phyloP scores from a whole-genome alignment of 1,140 invertebrate species.

The Drosophila carrolli region DNA sequence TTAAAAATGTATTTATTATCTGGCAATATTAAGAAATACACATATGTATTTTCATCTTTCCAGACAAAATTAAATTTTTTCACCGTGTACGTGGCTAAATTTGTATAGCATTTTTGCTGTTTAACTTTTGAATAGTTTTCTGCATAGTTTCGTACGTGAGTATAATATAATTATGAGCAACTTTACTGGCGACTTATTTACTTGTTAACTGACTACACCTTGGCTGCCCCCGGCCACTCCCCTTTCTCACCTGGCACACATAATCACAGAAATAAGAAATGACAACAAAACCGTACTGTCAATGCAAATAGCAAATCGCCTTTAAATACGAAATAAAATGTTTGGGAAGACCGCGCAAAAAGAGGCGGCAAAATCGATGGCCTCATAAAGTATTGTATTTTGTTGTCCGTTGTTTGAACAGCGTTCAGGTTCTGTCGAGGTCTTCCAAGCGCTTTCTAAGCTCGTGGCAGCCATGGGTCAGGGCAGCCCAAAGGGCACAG shows the following conservation, averaged over 20 bases:
- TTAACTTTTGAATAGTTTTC: slow-evolving; percentile 60
- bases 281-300: slow-evolving; percentile 47
- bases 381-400: slow-evolving; percentile 66
- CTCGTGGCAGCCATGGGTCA: slow-evolving; percentile 57
- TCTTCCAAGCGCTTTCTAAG: slow-evolving; percentile 60
- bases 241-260: slow-evolving; percentile 56
- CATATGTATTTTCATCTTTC: too few species aligned
- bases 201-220: slow-evolving; percentile 52
- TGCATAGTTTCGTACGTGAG: slow-evolving; percentile 78
- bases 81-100: background rate
- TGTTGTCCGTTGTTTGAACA: slow-evolving; percentile 25
- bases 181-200: slow-evolving; percentile 68
- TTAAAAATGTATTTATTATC: too few species aligned
- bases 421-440: slow-evolving; percentile 38
- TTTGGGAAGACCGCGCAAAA: slow-evolving; percentile 46
- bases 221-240: slow-evolving; percentile 23
- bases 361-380: slow-evolving; percentile 70
- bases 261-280: slow-evolving; percentile 44
- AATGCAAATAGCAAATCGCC: slow-evolving; percentile 68
- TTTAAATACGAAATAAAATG: slow-evolving; percentile 72
- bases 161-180: slow-evolving; percentile 82
- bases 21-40: too few species aligned
- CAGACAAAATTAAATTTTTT: background rate
- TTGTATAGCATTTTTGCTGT: slow-evolving; percentile 36
- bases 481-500: slow-evolving; percentile 58